A percentile compares a stretch with the other conserved stretches of the same genome.
These are phyloP conservation scores for Amphiura filiformis DNA, from an alignment of 35 echinoderm and acorn worm species.

Conservation along the genomic window DNA sequence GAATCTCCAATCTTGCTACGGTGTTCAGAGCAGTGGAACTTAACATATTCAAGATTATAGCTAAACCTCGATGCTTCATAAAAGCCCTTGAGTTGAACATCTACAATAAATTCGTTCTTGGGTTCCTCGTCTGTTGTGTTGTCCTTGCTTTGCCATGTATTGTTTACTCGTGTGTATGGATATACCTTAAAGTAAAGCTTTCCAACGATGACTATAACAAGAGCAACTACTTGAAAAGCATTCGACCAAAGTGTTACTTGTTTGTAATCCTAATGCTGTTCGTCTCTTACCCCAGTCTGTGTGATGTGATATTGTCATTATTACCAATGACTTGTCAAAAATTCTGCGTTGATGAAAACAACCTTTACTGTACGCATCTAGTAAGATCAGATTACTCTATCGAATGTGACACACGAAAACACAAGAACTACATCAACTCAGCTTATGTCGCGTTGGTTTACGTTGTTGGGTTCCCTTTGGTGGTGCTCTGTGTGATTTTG, in stretches of 20 bases:
- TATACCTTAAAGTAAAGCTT: not conserved
- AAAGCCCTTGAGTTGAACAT: not conserved
- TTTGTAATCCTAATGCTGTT: too few relatives aligned
- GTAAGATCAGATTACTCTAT: slow-evolving; percentile 46
- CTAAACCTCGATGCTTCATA: slow-evolving; percentile 38
- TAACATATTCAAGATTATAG: slow-evolving; percentile 12
- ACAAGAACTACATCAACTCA: not conserved
- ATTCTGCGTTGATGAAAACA: too few relatives aligned
- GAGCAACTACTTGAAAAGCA: not conserved
- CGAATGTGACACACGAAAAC: slow-evolving; percentile 3
- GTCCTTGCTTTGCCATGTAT: not conserved
- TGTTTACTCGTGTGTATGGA: not conserved
- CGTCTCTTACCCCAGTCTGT: slow-evolving; percentile 42
- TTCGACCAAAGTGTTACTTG: not conserved
- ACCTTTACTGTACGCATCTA: not conserved
- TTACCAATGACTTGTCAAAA: slow-evolving; percentile 19
- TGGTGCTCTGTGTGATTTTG: too few relatives aligned
- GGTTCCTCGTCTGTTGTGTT: not conserved
- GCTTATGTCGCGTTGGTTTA: slow-evolving; percentile 20
- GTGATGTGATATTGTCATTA: slow-evolving; percentile 38
- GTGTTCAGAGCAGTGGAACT: slow-evolving; percentile 4
- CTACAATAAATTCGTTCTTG: slow-evolving; percentile 26
- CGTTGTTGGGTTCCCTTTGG: slow-evolving; percentile 37
- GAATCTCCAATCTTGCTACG: not conserved
- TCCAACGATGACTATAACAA: not conserved